These are phyloP conservation scores for Clanis bilineata DNA, from an alignment of 2,888 invertebrate genomes.

Conservation along the genomic window DNA sequence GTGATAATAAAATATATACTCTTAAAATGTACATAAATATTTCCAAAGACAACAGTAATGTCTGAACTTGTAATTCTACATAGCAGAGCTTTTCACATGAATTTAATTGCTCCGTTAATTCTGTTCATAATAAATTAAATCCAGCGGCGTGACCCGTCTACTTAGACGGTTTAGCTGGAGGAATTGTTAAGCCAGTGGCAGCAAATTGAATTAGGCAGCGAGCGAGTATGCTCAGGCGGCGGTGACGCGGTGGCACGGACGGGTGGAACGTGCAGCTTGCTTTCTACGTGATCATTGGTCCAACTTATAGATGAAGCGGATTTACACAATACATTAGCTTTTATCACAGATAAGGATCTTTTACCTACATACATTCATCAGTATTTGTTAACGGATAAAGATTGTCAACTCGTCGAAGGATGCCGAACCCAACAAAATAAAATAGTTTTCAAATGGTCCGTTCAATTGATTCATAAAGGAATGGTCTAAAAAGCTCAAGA, in stretches of 20 bases:
- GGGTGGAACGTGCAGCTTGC: conserved; percentile 30
- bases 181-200: conserved; percentile 64
- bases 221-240: conserved; percentile 38
- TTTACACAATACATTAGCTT: not conserved
- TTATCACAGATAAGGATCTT: not conserved
- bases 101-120: conserved; percentile 68
- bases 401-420: no score
- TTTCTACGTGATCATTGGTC: conserved; percentile 38
- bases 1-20: no score
- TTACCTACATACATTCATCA: no score
- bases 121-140: conserved; percentile 68
- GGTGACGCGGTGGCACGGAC: conserved; percentile 23
- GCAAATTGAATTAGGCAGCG: conserved; percentile 65
- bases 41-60: not conserved
- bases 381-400: no score
- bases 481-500: no score
- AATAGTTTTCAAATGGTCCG: no score
- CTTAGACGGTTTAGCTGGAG: conserved; percentile 61
- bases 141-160: conserved; percentile 62
- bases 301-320: not conserved
- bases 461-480: no score
- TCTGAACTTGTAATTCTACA: not conserved
- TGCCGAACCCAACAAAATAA: no score
- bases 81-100: conserved; percentile 18
- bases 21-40: not conserved